Evolutionary conservation across 2,113 vertebrate genomes (phyloP).

Genomic region (Cettia cetti): DNA sequence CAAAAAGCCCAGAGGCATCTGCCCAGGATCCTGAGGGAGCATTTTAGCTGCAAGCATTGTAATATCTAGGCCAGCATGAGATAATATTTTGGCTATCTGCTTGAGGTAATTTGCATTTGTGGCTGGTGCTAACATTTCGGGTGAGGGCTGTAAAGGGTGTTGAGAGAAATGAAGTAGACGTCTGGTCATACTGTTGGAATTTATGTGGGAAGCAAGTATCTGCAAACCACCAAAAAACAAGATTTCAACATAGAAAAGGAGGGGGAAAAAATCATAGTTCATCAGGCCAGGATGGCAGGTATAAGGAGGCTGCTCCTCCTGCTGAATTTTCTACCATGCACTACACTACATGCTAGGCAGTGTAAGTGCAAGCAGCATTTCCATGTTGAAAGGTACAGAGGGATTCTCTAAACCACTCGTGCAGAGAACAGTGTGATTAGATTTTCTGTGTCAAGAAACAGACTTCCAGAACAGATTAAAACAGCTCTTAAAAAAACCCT

Average conservation of each 20-base stretch:
- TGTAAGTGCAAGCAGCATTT: neutral
- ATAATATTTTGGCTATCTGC: slow-evolving; percentile 35
- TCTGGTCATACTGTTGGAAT: slow-evolving; percentile 53
- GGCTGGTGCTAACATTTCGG: neutral
- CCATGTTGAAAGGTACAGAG: neutral
- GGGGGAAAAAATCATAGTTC: neutral
- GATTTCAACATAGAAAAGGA: neutral
- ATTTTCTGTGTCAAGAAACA: neutral
- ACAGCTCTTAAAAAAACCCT: neutral
- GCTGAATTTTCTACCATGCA: neutral
- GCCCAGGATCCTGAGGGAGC: neutral
- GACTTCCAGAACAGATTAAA: neutral
- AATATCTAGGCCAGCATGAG: slow-evolving; percentile 6
- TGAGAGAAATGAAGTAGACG: slow-evolving; percentile 20
- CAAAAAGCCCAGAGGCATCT: neutral
- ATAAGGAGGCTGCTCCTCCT: neutral
- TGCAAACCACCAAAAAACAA: slow-evolving; percentile 10
- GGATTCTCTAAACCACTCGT: neutral
- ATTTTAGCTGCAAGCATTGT: neutral
- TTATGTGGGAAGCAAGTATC: slow-evolving; percentile 28
- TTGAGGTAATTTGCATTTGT: neutral
- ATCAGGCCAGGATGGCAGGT: neutral
- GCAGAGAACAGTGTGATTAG: neutral
- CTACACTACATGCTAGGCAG: neutral
- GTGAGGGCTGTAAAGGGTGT: slow-evolving; percentile 1